Conservation (phyloP, 1,140 invertebrate species). For the Ceratina japonica region DNA sequence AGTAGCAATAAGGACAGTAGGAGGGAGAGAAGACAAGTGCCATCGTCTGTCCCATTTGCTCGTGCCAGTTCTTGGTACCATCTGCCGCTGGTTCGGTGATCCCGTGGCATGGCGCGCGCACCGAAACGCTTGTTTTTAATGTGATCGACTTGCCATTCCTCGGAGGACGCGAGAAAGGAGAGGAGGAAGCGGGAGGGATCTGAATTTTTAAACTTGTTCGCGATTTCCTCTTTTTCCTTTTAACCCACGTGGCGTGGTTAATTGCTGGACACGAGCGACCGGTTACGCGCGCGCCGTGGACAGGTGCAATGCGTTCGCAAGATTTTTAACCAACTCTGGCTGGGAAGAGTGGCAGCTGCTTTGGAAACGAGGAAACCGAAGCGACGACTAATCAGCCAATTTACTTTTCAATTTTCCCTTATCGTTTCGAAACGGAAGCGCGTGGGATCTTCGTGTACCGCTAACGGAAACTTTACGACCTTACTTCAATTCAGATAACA, state of each 20-base stretch:
- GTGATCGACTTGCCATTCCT: conserved; percentile 51
- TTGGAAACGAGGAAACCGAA: not conserved
- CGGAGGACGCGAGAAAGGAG: conserved; percentile 42
- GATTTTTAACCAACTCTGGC: conserved; percentile 20
- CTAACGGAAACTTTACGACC: conserved; percentile 5
- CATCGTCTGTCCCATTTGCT: conserved; percentile 32
- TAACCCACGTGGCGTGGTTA: not conserved
- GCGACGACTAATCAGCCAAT: conserved; percentile 23
- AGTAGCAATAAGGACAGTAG: conserved; percentile 48
- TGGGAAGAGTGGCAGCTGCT: not conserved
- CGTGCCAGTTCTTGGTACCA: conserved; percentile 26
- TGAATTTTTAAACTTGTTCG: conserved; percentile 1
- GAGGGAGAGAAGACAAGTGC: conserved; percentile 67
- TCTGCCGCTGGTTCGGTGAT: conserved; percentile 42
- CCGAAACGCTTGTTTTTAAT: conserved; percentile 45
- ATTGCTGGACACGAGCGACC: conserved; percentile 12
- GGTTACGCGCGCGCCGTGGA: not conserved
- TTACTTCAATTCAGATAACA: too few relatives aligned
- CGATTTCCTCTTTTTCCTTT: conserved; percentile 3
- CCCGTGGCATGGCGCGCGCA: conserved; percentile 9
- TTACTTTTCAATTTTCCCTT: conserved; percentile 27
- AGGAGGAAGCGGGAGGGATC: conserved; percentile 27
- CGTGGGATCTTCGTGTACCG: not conserved
- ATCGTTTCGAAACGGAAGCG: conserved; percentile 11
- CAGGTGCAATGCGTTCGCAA: conserved; percentile 12